phyloP scores from a whole-genome alignment of 2,797 vertebrate species.

The Mus caroli region DNA sequence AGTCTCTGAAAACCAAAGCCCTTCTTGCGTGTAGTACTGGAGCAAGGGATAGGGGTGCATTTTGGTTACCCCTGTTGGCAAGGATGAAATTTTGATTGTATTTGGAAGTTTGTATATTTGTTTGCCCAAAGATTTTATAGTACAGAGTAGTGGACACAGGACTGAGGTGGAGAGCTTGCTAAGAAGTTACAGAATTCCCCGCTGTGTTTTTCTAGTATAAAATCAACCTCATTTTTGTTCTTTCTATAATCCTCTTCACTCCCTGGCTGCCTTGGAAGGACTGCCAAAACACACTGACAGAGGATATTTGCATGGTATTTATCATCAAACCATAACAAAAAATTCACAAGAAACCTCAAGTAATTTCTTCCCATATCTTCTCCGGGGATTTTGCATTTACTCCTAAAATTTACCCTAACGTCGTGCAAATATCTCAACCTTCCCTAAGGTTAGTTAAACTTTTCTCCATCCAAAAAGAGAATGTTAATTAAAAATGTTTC shows the following conservation, averaged over 20 bases:
- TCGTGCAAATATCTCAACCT: conserved; percentile 77
- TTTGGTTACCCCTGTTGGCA: conserved; percentile 21
- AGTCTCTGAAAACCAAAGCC: neutral
- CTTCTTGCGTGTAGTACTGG: neutral
- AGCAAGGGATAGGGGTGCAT: conserved; percentile 33
- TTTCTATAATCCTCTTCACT: conserved; percentile 69
- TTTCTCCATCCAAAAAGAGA: conserved; percentile 67
- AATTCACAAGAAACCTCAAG: conserved; percentile 72
- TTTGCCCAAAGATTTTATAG: conserved; percentile 66
- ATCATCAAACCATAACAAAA: conserved; percentile 76
- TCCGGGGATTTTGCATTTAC: conserved; percentile 78
- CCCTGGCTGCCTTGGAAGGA: conserved; percentile 66
- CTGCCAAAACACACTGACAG: conserved; percentile 79
- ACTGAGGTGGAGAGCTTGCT: conserved; percentile 65
- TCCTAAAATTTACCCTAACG: conserved; percentile 78
- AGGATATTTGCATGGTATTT: conserved; percentile 79
- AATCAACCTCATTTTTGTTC: conserved; percentile 67
- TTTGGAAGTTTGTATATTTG: conserved; percentile 64
- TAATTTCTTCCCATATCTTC: conserved; percentile 75
- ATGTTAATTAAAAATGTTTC: conserved; percentile 78
- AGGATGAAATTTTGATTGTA: conserved; percentile 29
- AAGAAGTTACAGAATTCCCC: conserved; percentile 73
- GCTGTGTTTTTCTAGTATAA: conserved; percentile 73
- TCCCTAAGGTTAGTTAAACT: conserved; percentile 73
- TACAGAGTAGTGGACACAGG: conserved; percentile 4